Evolutionary conservation across 2,113 vertebrate genomes (phyloP), one percentile per base, ranked within the genome.

Genomic region (Sander vitreus): DNA sequence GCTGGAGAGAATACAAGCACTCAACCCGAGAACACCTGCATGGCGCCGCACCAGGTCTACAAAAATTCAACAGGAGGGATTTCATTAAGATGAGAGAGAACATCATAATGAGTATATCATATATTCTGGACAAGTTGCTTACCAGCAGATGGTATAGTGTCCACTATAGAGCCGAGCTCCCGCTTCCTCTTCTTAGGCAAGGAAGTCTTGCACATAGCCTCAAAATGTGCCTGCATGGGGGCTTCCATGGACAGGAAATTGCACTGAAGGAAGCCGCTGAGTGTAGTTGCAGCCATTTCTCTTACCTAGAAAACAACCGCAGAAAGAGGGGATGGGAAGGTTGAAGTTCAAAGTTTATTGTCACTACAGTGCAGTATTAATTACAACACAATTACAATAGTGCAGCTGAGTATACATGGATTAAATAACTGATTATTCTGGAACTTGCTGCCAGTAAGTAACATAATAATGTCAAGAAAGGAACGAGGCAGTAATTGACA

Each of bases 281-380:
- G 92, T 0, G 98, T 99, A 27, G 98, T 99, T 72, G 98, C 97
- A 1, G 98, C 98, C 97, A 99, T 97, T 94, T 99, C 98, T 93
- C 98, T 95, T 79, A 99, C 97, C 98, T 99, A 48, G 0, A 50
- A 83, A 81, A 65, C 9, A 86, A 66, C 43, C 65, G 0, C 76
- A 30, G 8, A 58, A 76, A 0, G 83, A 43, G 50, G 21, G 30
- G 6, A 27, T 65, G 19, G 11, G 12, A 72, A 47, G 5, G 50
- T 10, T 71, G 5, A 47, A 66, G 11, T 30, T 45, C 6, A 59
- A 66, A 57, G 19, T 13, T n/a, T 1, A 48, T 10, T 36, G 39
- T n/a, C 9, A 21, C 9, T 50, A 30, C 3, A 36, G 16, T 13
- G 19, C 60, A 65, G 45, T 48, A 58, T 48, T 21, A 59, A 51